phyloP scores from a whole-genome alignment of 2,113 vertebrate genomes.

The Varanus salvator region DNA sequence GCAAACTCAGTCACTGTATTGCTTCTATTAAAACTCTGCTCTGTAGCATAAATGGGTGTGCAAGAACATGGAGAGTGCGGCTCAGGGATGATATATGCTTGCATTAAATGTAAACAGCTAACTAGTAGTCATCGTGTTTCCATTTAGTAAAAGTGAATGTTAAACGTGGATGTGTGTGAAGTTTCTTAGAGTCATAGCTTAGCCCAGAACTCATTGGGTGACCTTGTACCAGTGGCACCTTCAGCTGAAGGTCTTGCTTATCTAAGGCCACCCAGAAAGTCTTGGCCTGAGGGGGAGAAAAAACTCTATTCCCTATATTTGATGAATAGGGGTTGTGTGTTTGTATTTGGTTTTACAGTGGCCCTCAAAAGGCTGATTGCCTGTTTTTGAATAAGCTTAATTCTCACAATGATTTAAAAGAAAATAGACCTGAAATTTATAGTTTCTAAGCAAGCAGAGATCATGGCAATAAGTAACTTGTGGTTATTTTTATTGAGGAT shows the following conservation, averaged over 20 bases:
- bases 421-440: background rate
- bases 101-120: background rate
- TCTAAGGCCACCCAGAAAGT: background rate
- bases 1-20: background rate
- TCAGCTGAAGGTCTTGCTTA: background rate
- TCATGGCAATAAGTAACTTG: constrained; percentile 16
- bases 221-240: background rate
- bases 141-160: background rate
- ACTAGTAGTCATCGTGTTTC: background rate
- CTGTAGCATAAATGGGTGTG: background rate
- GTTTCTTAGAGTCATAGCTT: background rate
- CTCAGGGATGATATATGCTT: background rate
- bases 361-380: background rate
- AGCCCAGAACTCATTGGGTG: background rate
- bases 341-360: too few species aligned
- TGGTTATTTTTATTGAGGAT: constrained; percentile 25
- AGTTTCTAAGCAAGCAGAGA: background rate
- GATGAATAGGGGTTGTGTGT: background rate
- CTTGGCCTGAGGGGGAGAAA: background rate
- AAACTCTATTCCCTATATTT: background rate
- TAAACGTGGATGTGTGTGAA: background rate
- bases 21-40: background rate
- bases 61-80: background rate
- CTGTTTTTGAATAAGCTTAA: background rate
- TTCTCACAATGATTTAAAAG: background rate